phyloP scores from a whole-genome alignment of 2,797 vertebrate species.

The Diglossa cyanea region DNA sequence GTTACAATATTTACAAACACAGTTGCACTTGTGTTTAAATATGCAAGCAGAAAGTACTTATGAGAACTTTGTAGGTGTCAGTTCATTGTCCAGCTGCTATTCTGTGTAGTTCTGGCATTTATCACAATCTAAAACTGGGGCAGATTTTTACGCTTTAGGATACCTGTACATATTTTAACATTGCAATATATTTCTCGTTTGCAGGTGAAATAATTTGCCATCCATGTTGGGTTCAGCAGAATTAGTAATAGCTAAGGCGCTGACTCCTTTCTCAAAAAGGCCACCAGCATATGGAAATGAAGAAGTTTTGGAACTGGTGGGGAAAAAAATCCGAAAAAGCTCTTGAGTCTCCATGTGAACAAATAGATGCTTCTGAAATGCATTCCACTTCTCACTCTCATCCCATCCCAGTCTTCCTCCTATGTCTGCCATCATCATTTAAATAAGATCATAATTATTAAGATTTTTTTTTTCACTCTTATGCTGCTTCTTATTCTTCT shows the following conservation, averaged over 20 bases:
- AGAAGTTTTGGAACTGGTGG: neutral
- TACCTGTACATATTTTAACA: neutral
- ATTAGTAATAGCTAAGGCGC: neutral
- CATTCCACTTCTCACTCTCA: neutral
- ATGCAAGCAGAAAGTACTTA: neutral
- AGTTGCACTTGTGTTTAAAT: neutral
- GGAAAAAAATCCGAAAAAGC: rapidly evolving
- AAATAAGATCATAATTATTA: neutral
- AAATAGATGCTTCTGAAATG: neutral
- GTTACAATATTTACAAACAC: neutral
- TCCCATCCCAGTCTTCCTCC: neutral
- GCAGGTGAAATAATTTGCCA: neutral
- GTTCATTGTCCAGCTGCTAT: neutral
- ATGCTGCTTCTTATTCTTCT: neutral
- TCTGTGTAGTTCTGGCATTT: neutral
- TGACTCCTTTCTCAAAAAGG: neutral
- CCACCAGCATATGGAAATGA: neutral
- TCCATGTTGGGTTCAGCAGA: neutral
- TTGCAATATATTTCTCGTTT: neutral
- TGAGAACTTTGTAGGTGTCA: neutral
- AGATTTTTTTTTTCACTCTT: neutral
- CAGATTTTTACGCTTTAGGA: neutral
- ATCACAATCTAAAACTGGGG: neutral
- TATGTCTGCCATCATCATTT: neutral
- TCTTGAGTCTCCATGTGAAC: neutral